Evolutionary conservation across 2,888 invertebrate species (phyloP), one percentile per base, ranked within the genome.

Genomic region (Stenotaenia linearis): DNA sequence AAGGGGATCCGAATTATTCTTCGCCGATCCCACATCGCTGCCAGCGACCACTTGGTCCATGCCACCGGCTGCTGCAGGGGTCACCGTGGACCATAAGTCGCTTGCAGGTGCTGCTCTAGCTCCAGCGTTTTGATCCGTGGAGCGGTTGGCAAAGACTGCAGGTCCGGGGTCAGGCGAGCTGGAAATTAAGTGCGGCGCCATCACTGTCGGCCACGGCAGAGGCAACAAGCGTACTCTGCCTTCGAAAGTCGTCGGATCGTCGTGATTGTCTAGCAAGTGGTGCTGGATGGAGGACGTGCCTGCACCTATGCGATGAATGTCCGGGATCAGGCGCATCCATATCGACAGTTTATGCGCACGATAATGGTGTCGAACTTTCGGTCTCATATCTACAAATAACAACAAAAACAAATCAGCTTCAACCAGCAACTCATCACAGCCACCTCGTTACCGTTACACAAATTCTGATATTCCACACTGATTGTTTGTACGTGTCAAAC

Each of bases 251-350:
- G 93, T 92, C 83, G 92, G 92, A 86, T 96, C 95, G 85, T 94
- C 93, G 81, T 93, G 92, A 83, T 92, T 91, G 81, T 91, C 91
- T 0, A 97, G 90, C 82, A 93, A 91, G 86, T 97, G 96, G 86
- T 95, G 94, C 0, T 93, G 91, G 69, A 91, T 89, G 30, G 94
- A 93, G 3, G 95, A 93, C 83, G 94, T 94, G 7, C 93, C 92
- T 30, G 83, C 84, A 61, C 86, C 85, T 30, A 84, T 84, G 45
- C 85, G 83, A 82, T 88, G 88, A 82, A 92, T 90, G 85, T 97
- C 96, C 37, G 97, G 97, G 80, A 98, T 95, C 78, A 97, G 89
- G 85, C 97, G 96, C 80, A 97, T 87, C 98, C 98, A 98, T 86
- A 97, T 95, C 0, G 97, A 96, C 79, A 97, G 89, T 82, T 97